Evolutionary conservation across 2,888 invertebrate species (phyloP).

Genomic region (Aproaerema taeniolella): DNA sequence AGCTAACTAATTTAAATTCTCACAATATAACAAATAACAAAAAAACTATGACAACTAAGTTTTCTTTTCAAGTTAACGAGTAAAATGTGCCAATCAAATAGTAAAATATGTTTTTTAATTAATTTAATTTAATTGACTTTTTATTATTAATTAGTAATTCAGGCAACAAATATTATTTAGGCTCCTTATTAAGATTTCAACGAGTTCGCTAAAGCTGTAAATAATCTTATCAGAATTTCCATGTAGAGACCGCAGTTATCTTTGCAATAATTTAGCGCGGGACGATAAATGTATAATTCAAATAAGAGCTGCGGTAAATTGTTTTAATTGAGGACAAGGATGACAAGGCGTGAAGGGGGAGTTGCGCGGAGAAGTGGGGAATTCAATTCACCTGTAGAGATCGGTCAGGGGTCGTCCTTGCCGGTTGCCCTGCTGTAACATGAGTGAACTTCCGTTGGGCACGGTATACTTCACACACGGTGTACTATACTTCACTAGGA

Average conservation of each 20-base stretch:
- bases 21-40: too few relatives aligned
- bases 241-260: conserved; percentile 15
- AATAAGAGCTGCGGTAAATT: conserved; percentile 57
- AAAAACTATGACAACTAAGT: too few relatives aligned
- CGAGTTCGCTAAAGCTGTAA: conserved; percentile 7
- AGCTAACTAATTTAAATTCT: too few relatives aligned
- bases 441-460: conserved; percentile 44
- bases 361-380: conserved; percentile 30
- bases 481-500: conserved; percentile 66
- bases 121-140: too few relatives aligned
- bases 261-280: conserved; percentile 27
- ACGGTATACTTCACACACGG: conserved; percentile 40
- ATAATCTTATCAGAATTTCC: conserved; percentile 4
- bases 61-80: too few relatives aligned
- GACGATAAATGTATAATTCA: conserved; percentile 49
- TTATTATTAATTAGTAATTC: too few relatives aligned
- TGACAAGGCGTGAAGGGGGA: conserved; percentile 42
- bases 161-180: conserved; percentile 3
- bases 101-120: too few relatives aligned
- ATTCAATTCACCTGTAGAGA: conserved; percentile 45
- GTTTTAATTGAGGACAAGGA: conserved; percentile 73
- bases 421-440: conserved; percentile 33
- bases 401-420: conserved; percentile 35
- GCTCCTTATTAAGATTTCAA: conserved; percentile 9
- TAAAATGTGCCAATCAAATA: too few relatives aligned